These are phyloP conservation scores for Diceros bicornis DNA, from an alignment of 2,797 vertebrate genomes.

Conservation along the genomic window DNA sequence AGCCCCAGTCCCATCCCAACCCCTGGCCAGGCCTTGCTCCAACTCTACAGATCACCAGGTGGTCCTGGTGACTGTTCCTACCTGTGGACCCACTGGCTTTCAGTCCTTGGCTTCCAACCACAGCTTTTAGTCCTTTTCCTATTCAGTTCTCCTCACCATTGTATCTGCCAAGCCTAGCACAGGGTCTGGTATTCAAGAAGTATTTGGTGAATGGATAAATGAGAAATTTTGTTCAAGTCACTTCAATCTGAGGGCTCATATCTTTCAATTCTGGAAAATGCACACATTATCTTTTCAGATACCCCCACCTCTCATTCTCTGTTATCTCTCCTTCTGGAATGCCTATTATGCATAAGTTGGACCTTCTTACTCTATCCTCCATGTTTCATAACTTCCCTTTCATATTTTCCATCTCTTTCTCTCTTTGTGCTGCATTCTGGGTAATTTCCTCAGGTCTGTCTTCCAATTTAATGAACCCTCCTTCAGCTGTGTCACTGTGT, in stretches of 20 bases:
- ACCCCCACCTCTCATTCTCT: neutral
- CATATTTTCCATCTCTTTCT: neutral
- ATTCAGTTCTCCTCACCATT: neutral
- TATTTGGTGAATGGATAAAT: neutral
- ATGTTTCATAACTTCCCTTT: neutral
- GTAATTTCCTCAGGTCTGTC: conserved; percentile 5
- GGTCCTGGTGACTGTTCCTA: neutral
- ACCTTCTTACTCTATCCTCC: neutral
- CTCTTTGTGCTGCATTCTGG: neutral
- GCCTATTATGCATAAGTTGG: neutral
- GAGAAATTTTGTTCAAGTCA: conserved; percentile 7
- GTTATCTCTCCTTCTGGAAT: neutral
- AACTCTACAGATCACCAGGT: neutral
- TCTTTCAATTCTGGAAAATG: neutral
- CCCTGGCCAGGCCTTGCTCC: neutral
- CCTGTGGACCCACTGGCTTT: neutral
- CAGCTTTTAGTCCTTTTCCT: neutral
- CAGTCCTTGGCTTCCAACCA: neutral
- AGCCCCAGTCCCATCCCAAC: neutral
- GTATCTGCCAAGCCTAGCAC: neutral
- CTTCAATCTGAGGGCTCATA: neutral
- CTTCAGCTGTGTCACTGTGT: conserved; percentile 42
- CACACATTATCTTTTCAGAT: neutral
- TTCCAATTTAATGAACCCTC: conserved; percentile 55
- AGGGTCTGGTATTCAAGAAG: neutral